These are phyloP conservation scores for Napeogenes inachia DNA, from an alignment of 2,888 invertebrate species.

Conservation along the genomic window DNA sequence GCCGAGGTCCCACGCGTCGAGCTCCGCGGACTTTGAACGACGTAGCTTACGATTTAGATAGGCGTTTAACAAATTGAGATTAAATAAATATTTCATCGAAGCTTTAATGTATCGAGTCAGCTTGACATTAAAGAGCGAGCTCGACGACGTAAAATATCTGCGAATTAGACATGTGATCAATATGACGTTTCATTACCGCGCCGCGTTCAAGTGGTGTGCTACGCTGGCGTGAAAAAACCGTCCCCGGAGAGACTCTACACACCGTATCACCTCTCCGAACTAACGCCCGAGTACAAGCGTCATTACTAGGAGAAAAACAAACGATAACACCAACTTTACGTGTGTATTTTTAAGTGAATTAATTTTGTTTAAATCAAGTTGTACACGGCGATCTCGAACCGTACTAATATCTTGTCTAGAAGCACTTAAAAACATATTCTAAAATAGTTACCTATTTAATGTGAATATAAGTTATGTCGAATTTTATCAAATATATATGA, in stretches of 20 bases:
- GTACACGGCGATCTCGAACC: slow-evolving; percentile 63
- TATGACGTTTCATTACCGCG: slow-evolving; percentile 15
- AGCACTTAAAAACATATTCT: slow-evolving; percentile 70
- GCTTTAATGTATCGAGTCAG: slow-evolving; percentile 59
- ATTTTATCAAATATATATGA: slow-evolving; percentile 71
- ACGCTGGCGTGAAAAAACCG: slow-evolving; percentile 44
- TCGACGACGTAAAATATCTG: slow-evolving; percentile 41
- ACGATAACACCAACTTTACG: slow-evolving; percentile 9
- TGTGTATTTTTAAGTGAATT: slow-evolving; percentile 8
- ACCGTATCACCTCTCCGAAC: slow-evolving; percentile 64
- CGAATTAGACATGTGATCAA: slow-evolving; percentile 11
- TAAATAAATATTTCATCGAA: slow-evolving; percentile 51
- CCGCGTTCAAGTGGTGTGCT: slow-evolving; percentile 12
- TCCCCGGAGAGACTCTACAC: slow-evolving; percentile 66
- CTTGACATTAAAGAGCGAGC: slow-evolving; percentile 47
- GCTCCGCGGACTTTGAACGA: slow-evolving; percentile 50
- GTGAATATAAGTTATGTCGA: slow-evolving; percentile 74
- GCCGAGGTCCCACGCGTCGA: slow-evolving; percentile 56
- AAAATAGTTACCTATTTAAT: slow-evolving; percentile 57
- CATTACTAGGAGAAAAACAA: slow-evolving; percentile 16
- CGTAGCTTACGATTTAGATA: slow-evolving; percentile 71
- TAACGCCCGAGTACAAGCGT: slow-evolving; percentile 54
- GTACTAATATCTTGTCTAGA: slow-evolving; percentile 63
- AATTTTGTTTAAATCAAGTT: slow-evolving; percentile 26
- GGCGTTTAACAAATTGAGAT: slow-evolving; percentile 75